Conservation (phyloP, 2,113 vertebrate genomes). For the Ammodramus savannarum region DNA sequence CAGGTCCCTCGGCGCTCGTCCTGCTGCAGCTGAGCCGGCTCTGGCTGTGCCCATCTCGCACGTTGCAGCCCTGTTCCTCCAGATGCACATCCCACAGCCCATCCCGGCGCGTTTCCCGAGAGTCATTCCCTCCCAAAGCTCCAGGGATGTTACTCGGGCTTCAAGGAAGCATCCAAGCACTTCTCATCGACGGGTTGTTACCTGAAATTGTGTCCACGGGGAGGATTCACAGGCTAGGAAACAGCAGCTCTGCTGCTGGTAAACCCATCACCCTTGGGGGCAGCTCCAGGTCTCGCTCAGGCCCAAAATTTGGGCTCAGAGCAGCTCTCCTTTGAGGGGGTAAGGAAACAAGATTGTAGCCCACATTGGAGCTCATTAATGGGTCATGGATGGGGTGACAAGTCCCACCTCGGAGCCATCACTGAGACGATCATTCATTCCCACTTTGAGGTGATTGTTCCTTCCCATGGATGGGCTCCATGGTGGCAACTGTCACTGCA, state of each 20-base stretch:
- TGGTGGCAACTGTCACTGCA: neutral
- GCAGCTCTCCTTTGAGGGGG: neutral
- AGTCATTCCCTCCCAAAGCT: neutral
- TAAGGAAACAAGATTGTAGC: neutral
- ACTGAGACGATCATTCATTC: neutral
- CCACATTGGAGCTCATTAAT: fast-evolving
- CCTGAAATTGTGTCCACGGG: fast-evolving
- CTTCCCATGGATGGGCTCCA: neutral
- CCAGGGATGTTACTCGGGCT: fast-evolving
- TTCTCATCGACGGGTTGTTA: fast-evolving
- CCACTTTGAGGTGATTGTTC: neutral
- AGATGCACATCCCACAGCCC: neutral
- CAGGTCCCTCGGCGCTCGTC: neutral
- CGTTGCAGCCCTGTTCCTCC: neutral
- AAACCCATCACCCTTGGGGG: no score
- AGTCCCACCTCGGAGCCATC: neutral
- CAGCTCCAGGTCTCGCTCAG: fast-evolving
- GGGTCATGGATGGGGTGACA: no score
- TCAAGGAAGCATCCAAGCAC: neutral
- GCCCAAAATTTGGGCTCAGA: fast-evolving
- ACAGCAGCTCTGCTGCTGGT: no score
- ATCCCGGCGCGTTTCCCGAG: fast-evolving
- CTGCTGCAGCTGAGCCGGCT: neutral
- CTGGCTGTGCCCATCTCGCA: fast-evolving
- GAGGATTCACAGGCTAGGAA: fast-evolving